These are phyloP conservation scores for Diuraphis noxia DNA, from an alignment of 1,140 invertebrate species.

Conservation along the genomic window DNA sequence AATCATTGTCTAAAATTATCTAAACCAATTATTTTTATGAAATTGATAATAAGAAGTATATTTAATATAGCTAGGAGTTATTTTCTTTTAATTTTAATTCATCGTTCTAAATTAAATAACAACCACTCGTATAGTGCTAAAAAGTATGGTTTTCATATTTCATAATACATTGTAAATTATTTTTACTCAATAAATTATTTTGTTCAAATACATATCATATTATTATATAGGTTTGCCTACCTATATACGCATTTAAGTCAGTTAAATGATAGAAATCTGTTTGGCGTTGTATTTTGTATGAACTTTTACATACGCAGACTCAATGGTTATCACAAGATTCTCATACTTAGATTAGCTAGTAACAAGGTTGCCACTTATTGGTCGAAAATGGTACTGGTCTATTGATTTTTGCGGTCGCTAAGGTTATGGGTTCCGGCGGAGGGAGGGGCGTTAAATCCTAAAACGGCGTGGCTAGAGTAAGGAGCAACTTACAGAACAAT, in stretches of 20 bases:
- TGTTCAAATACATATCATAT: not conserved
- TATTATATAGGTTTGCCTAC: too few relatives aligned
- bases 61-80: not conserved
- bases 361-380: conserved; percentile 38
- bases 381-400: conserved; percentile 37
- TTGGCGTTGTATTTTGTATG: not conserved
- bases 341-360: conserved; percentile 19
- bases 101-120: not conserved
- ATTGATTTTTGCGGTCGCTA: conserved; percentile 52
- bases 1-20: too few relatives aligned
- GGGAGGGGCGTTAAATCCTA: conserved; percentile 42
- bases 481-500: conserved; percentile 51
- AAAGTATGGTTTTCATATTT: too few relatives aligned
- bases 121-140: too few relatives aligned
- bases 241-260: not conserved
- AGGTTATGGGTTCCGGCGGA: conserved; percentile 29
- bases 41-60: too few relatives aligned
- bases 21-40: too few relatives aligned
- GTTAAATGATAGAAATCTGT: not conserved
- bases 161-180: not conserved
- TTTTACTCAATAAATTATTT: too few relatives aligned
- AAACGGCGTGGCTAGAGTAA: conserved; percentile 22
- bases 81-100: too few relatives aligned
- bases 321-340: not conserved
- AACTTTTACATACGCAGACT: not conserved